Evolutionary conservation across 2,113 vertebrate genomes (phyloP).

Genomic region (Puffinus mauretanicus): DNA sequence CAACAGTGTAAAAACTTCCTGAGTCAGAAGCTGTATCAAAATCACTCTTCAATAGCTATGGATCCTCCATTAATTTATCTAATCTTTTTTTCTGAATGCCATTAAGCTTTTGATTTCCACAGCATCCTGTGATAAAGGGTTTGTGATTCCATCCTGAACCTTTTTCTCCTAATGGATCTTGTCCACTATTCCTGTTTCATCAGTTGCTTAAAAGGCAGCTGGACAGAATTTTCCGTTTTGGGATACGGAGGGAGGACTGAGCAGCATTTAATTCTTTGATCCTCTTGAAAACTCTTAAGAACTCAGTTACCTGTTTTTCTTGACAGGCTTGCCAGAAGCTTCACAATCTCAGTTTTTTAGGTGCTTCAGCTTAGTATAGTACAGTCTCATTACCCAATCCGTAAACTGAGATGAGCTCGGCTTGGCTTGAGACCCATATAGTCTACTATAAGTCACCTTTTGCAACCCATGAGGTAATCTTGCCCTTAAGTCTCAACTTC

Average conservation of each 20-base stretch:
- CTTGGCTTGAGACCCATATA: neutral
- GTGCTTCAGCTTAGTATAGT: neutral
- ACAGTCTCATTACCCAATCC: neutral
- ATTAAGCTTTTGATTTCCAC: neutral
- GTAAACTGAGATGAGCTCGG: accelerated
- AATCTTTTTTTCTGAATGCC: neutral
- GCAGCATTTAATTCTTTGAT: neutral
- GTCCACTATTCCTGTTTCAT: neutral
- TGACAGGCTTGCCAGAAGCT: neutral
- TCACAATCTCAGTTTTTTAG: neutral
- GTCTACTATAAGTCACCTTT: neutral
- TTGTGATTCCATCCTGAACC: neutral
- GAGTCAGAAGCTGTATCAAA: neutral
- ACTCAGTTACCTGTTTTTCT: neutral
- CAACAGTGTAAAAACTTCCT: neutral
- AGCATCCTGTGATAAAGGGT: neutral
- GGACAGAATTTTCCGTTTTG: neutral
- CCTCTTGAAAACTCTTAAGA: neutral
- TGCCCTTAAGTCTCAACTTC: neutral
- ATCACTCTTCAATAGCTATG: neutral
- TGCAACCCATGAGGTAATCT: neutral
- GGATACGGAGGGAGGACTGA: neutral
- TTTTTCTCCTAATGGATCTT: neutral
- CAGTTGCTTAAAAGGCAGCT: neutral
- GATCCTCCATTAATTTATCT: neutral